Conservation (phyloP, 2,888 invertebrate species). For the Phrixothrix hirtus region DNA sequence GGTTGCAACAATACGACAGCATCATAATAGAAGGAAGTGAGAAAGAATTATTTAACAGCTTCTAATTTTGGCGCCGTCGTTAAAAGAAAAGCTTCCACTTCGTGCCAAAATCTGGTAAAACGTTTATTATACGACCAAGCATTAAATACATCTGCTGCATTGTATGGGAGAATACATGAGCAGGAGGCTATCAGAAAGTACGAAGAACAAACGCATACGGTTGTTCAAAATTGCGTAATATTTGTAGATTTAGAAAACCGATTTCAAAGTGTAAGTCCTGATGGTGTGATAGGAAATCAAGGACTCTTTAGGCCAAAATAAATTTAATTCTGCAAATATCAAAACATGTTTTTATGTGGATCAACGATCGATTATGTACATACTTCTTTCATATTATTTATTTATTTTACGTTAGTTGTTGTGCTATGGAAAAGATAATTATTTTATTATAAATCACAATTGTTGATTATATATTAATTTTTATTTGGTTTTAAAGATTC, state of each 20-base stretch:
- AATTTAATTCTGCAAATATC: neutral
- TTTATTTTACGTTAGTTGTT: too few relatives aligned
- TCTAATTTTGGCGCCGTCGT: too few relatives aligned
- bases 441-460: neutral
- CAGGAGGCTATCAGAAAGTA: neutral
- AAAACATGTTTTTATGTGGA: too few relatives aligned
- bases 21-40: neutral
- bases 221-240: neutral
- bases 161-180: constrained; percentile 2
- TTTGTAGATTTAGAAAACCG: neutral
- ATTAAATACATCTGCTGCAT: neutral
- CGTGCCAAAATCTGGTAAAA: too few relatives aligned
- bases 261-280: neutral
- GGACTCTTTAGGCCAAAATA: neutral
- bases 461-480: too few relatives aligned
- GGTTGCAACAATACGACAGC: neutral
- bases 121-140: neutral
- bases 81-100: constrained; percentile 1
- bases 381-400: too few relatives aligned
- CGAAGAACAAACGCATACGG: neutral
- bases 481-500: neutral
- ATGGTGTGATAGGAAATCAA: neutral
- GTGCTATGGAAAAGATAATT: neutral
- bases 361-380: too few relatives aligned
- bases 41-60: neutral